Evolutionary conservation across 1,140 invertebrate species (phyloP), one percentile per base, ranked within the genome.

Genomic region (Melitaea cinxia): DNA sequence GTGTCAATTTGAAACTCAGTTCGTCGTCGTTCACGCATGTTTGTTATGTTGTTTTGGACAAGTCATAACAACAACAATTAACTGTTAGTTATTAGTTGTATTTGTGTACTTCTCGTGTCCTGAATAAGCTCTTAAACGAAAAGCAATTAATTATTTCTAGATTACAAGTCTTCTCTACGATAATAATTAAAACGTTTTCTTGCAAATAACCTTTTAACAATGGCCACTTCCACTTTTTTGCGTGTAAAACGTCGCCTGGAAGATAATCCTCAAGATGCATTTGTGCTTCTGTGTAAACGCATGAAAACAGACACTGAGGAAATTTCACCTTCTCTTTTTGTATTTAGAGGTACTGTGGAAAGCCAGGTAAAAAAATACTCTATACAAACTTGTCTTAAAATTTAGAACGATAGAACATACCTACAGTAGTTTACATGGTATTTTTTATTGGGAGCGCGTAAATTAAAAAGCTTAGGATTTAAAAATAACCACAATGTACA

Each of bases 181-280:
- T 26, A 26, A 4, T 37, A 2, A 14, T 15, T 37, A 1, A 37
- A 2, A 4, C 14, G 12, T 14, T 14, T 4, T 15, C 10, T 21
- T 9, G 4, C 2, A 21, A 12, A 21, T 47, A 47, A 28, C 1
- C 15, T 30, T 50, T 26, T 14, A 17, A 57, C 53, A 28, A 91
- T 83, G 81, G 72, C 83, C 59, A 57, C 76, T 15, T 82, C 88
- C 19, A 91, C 91, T 1, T 72, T 92, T 28, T 71, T 92, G 17
- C 71, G 91, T 52, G 89, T 92, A 14, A 92, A 92, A 72, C 82
- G 91, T 45, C 77, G 87, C 58, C 66, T 91, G 0, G 89, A 92
- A 59, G 89, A 92, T 64, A 90, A 86, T 69, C 91, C 91, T 0
- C 83, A 89, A 70, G 89, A 91, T 75, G 89, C 89, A 35, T 67